These are phyloP conservation scores for Eudemis profundana DNA, from an alignment of 2,888 invertebrate species.

Conservation along the genomic window DNA sequence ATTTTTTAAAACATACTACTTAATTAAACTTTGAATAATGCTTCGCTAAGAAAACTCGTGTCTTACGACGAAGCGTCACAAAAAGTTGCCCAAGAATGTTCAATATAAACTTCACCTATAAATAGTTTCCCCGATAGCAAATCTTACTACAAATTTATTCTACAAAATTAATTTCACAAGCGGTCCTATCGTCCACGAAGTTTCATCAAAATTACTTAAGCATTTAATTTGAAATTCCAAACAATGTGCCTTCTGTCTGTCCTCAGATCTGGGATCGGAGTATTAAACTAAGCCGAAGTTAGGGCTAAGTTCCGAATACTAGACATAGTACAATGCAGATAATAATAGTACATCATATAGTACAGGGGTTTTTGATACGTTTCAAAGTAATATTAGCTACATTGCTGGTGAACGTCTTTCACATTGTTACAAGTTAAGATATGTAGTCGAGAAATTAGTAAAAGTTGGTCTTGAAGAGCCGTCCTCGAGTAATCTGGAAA, in stretches of 20 bases:
- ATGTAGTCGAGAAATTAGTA: no score
- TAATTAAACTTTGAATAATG: no score
- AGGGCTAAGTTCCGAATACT: slow-evolving; percentile 10
- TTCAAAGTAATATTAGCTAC: no score
- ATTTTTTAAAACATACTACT: no score
- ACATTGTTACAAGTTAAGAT: no score
- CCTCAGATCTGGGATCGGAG: slow-evolving; percentile 27
- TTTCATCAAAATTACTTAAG: slow-evolving; percentile 40
- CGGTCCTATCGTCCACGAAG: slow-evolving; percentile 22
- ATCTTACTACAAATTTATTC: slow-evolving; percentile 15
- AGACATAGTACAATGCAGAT: slow-evolving; percentile 2
- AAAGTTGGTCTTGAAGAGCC: no score
- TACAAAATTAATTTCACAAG: slow-evolving; percentile 28
- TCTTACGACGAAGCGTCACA: background rate
- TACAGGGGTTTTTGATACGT: background rate
- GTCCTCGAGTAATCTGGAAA: no score
- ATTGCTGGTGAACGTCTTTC: no score
- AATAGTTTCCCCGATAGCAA: slow-evolving; percentile 1
- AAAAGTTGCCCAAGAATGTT: background rate
- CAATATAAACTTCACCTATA: background rate
- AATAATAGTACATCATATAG: background rate
- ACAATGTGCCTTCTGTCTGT: slow-evolving; percentile 39
- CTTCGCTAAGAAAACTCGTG: background rate
- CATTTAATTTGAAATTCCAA: slow-evolving; percentile 44
- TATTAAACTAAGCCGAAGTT: slow-evolving; percentile 30